Conservation (phyloP, 2,888 invertebrate genomes). For the Sussaba pulchella region DNA sequence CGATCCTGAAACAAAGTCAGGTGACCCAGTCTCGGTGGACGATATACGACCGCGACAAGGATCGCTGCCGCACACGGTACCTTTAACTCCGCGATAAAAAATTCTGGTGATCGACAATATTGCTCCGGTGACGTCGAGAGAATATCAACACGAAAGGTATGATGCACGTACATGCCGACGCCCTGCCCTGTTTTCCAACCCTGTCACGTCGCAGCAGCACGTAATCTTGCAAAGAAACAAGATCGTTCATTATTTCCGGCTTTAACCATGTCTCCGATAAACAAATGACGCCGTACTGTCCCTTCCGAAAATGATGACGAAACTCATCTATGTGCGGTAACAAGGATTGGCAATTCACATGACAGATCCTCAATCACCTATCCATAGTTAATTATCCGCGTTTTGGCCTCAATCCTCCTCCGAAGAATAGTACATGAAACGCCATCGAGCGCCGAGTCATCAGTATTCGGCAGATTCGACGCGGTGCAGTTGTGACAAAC, state of each 20-base stretch:
- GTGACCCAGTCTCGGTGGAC: not conserved
- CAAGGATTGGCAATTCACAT: not conserved
- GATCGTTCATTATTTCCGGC: no score
- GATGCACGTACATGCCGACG: no score
- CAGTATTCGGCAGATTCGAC: not conserved
- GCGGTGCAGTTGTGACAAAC: not conserved
- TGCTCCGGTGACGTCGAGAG: not conserved
- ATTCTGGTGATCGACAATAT: not conserved
- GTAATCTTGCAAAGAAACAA: no score
- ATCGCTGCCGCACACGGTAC: not conserved
- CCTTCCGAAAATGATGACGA: slow-evolving; percentile 6
- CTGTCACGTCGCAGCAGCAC: no score
- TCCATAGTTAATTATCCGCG: not conserved
- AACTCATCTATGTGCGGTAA: slow-evolving; percentile 13
- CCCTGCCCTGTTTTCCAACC: no score
- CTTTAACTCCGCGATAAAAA: not conserved
- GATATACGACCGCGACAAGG: not conserved
- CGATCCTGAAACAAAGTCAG: not conserved
- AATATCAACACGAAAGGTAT: not conserved
- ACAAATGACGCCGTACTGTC: slow-evolving; percentile 16
- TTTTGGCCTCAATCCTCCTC: not conserved
- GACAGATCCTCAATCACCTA: not conserved
- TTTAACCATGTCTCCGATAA: slow-evolving; percentile 10
- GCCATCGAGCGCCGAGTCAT: not conserved
- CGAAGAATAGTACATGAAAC: not conserved